phyloP scores from a whole-genome alignment of 2,888 invertebrate genomes.

The Heliconius ethilla region DNA sequence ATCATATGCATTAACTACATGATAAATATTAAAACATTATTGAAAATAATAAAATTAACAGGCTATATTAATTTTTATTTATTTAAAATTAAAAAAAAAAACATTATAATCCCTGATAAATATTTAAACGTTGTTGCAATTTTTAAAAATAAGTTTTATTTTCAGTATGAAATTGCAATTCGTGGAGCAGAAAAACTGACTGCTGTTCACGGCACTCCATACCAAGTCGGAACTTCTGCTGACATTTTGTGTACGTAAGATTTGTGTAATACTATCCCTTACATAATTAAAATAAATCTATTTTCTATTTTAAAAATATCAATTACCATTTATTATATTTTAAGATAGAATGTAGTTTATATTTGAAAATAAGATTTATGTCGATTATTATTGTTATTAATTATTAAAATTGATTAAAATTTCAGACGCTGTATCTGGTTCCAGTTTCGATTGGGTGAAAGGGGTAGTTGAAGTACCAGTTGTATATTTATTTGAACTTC shows the following conservation, averaged over 20 bases:
- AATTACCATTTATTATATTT: neutral
- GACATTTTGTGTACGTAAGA: constrained; percentile 52
- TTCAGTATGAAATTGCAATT: constrained; percentile 64
- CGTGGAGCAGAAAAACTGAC: constrained; percentile 61
- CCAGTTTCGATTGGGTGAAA: constrained; percentile 81
- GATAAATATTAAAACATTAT: neutral
- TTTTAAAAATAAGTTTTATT: neutral
- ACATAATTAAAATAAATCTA: neutral
- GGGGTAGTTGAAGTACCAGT: constrained; percentile 70
- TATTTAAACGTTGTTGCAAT: neutral
- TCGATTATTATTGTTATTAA: neutral
- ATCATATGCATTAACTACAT: too few relatives aligned
- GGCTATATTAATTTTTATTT: too few relatives aligned
- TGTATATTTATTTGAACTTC: constrained; percentile 77
- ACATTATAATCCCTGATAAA: neutral
- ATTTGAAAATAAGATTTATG: neutral
- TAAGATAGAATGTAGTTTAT: neutral
- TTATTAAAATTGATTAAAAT: neutral
- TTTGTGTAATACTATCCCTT: too few relatives aligned
- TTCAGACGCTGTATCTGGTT: constrained; percentile 32
- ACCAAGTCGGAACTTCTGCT: constrained; percentile 63
- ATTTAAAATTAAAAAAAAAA: too few relatives aligned
- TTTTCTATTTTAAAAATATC: neutral
- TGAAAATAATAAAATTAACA: neutral
- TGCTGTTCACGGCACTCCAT: constrained; percentile 57